Evolutionary conservation across 2,113 vertebrate genomes (phyloP), one percentile per base, ranked within the genome.

Genomic region (Eonycteris spelaea): DNA sequence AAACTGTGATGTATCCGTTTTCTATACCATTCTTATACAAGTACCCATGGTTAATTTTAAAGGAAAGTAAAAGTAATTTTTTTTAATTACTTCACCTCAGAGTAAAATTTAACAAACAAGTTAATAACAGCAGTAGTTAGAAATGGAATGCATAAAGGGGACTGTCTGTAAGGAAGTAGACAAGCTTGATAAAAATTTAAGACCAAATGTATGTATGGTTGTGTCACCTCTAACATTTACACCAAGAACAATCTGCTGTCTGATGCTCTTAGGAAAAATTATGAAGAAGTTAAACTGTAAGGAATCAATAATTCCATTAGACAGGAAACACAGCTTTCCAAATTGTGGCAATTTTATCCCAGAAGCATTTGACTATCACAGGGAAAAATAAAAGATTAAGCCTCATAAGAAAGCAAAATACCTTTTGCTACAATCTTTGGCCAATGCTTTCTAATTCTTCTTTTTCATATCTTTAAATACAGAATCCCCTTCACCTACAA

Each of bases 401-500:
- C 9, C 63, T 86, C 24, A 48, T 68, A 71, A 43, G 33, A 96
- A 96, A 96, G 55, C 51, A 94, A 63, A 68, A 93, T 78, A 90
- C 51, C 74, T 79, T 86, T 13, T 86, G 61, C 90, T 94, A 77
- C 16, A 40, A 14, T 94, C 88, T 96, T 96, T 93, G 82, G 85
- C 30, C 88, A 95, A 92, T 30, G 12, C 93, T 88, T 98, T 97
- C 97, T 98, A 97, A 99, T 95, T 74, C 35, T 92, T 95, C 38
- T 97, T 75, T 98, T 98, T 97, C 51, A 7, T 98, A 95, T 98
- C 96, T 98, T 98, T 98, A 94, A 97, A 94, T 95, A 94, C 98
- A 99, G 99, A 99, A 99, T 98, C 99, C 98, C 65, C 99, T 99
- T 91, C 99, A 99, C 97, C 99, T 99, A 90, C 99, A 99, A 97